Evolutionary conservation across 2,113 vertebrate species (phyloP).

Genomic region (Aleadryas rufinucha): DNA sequence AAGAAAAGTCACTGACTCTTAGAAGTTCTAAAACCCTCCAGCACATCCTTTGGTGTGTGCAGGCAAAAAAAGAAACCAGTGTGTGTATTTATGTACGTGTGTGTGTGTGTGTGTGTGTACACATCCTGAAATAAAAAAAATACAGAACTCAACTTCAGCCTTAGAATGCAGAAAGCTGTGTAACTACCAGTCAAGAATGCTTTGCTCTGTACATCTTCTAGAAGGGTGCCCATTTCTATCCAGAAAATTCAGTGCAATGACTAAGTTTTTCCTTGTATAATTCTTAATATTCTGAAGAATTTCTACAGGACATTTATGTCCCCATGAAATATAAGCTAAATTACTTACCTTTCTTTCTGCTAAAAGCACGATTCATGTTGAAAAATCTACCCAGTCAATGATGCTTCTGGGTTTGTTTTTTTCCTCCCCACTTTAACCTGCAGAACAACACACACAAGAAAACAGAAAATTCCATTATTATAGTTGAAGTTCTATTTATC

Average conservation of each 20-base stretch:
- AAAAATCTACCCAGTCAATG: not conserved
- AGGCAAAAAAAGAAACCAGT: not conserved
- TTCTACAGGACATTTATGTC: not conserved
- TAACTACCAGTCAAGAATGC: not conserved
- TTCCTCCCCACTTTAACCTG: not conserved
- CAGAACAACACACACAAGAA: not conserved
- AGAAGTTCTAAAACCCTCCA: not conserved
- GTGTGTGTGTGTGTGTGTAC: not conserved
- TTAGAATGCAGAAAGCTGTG: not conserved
- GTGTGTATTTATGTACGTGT: not conserved
- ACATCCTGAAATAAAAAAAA: not conserved
- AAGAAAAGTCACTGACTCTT: not conserved
- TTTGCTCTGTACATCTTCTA: not conserved
- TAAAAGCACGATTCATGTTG: constrained; percentile 64
- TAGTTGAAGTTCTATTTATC: not conserved
- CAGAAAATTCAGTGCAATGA: not conserved
- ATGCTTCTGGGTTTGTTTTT: not conserved
- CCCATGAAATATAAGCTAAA: not conserved
- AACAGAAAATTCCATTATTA: not conserved
- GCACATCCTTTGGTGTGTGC: not conserved
- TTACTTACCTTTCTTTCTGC: constrained; percentile 55
- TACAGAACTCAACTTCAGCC: accelerated
- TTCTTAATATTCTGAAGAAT: not conserved
- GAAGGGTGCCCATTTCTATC: not conserved
- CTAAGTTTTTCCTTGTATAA: not conserved